Evolutionary conservation across 2,113 vertebrate genomes (phyloP).

Genomic region (Sinocyclocheilus maitianheensis): DNA sequence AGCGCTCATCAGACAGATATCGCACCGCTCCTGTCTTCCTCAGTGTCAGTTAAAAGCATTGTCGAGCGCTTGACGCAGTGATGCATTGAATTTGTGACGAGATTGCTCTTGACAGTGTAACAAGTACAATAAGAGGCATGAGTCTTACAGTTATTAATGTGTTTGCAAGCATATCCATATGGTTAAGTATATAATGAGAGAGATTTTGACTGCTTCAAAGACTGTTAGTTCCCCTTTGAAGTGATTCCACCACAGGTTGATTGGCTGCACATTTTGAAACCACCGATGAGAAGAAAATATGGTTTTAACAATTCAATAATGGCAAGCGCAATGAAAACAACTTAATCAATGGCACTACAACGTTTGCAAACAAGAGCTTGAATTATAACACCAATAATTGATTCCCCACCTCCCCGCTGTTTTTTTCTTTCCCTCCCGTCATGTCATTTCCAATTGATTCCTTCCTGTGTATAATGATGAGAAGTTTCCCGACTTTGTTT

Average conservation of each 20-base stretch:
- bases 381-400: constrained; percentile 79
- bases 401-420: constrained; percentile 62
- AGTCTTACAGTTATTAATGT: constrained; percentile 34
- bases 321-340: constrained; percentile 71
- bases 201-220: background rate
- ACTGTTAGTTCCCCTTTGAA: background rate
- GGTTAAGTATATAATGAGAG: background rate
- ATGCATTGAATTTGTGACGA: constrained; percentile 37
- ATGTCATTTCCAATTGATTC: constrained; percentile 49
- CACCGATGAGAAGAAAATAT: constrained; percentile 77
- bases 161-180: constrained; percentile 2
- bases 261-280: constrained; percentile 66
- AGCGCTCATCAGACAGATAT: constrained; percentile 31
- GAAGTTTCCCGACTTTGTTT: constrained; percentile 81
- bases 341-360: constrained; percentile 75
- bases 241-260: constrained; percentile 58
- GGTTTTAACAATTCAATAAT: constrained; percentile 79
- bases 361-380: constrained; percentile 79
- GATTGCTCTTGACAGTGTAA: constrained; percentile 39
- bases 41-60: constrained; percentile 23
- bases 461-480: constrained; percentile 64
- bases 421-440: constrained; percentile 41
- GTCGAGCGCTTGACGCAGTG: constrained; percentile 31
- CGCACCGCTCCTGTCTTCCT: constrained; percentile 15
- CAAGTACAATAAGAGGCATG: constrained; percentile 21